Base-by-base conservation (phyloP, 92 coral and sea anemone genomes). In the Porites lobata region DNA sequence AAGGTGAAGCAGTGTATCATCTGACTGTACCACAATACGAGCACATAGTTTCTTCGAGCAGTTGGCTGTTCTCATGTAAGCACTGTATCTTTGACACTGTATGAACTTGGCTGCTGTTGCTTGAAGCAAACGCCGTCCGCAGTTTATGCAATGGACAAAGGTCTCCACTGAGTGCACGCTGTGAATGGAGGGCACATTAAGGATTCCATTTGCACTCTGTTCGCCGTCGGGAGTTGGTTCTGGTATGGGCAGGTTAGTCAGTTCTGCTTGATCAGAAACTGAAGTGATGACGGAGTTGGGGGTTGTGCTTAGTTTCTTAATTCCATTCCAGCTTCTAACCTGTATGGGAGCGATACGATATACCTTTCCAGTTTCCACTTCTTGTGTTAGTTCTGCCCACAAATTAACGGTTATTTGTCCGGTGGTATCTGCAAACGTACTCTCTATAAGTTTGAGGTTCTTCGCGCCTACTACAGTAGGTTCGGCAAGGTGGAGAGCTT, bases 261-360 rank as follows among this genome's bases (percentile, higher is more conserved):
- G 85, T 58, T 68, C 65, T 21, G 72, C 84, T 18, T 86, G 77
- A 54, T 86, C 75, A 51, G 85, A 66, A 66, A 66, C 70, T 86
- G 59, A 62, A 38, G 65, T 59, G 64, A 86, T 53, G 58, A 79
- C 66, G 59, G 90, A 87, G 73, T n/a, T 57, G 19, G 78, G 79
- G 62, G 87, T 87, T 32, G 91, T 78, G 69, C 86, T 69, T 59
- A 87, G 65, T 70, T 87, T 87, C 77, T 79, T 87, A 18, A 56
- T 72, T 57, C 87, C 87, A 67, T 71, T 67, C 86, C 91, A 87
- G 63, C 72, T 63, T 47, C 85, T 73, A 68, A 87, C 91, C 59
- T 80, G 85, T 29, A 78, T 62, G 50, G 84, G 63, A 78, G 85
- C 69, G 66, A 86, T 67, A 50, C 69, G 66, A 59, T 86, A 78